These are phyloP conservation scores for Neostethus bicornis DNA, from an alignment of 2,797 vertebrate genomes.

Conservation along the genomic window DNA sequence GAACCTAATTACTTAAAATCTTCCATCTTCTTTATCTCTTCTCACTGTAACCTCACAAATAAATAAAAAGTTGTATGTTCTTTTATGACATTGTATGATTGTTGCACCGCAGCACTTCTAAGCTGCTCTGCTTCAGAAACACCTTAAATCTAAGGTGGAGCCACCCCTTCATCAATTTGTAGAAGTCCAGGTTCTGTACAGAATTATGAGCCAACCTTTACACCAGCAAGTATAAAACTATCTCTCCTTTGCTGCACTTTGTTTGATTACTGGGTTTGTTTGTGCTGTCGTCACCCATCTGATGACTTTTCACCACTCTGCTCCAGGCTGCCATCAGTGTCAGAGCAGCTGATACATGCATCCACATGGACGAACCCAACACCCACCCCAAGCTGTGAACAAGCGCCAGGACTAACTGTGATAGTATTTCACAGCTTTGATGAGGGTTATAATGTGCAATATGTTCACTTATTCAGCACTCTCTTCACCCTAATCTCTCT, in stretches of 20 bases:
- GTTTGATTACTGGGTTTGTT: background rate
- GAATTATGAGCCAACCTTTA: no score
- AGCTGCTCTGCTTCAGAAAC: no score
- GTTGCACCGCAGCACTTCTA: no score
- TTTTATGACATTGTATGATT: no score
- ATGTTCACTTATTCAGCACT: conserved; percentile 61
- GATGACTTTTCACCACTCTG: conserved; percentile 11
- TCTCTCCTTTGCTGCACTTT: conserved; percentile 1
- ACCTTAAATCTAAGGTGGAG: no score
- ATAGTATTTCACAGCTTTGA: conserved; percentile 65
- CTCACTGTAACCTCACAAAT: no score
- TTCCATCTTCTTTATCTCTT: no score
- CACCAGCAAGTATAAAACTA: no score
- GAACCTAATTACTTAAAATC: no score
- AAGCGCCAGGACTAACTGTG: conserved; percentile 52
- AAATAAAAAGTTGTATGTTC: no score
- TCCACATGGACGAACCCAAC: conserved; percentile 20
- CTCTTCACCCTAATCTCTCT: conserved; percentile 40
- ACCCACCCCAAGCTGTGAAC: conserved; percentile 58
- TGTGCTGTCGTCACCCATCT: conserved; percentile 4
- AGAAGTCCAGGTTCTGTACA: no score
- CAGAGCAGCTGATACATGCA: conserved; percentile 39
- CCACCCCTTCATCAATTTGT: no score
- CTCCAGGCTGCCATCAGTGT: conserved; percentile 32
- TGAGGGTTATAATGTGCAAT: conserved; percentile 68